Evolutionary conservation across 2,113 vertebrate species (phyloP), one percentile per base, ranked within the genome.

Genomic region (Rallus limicola): DNA sequence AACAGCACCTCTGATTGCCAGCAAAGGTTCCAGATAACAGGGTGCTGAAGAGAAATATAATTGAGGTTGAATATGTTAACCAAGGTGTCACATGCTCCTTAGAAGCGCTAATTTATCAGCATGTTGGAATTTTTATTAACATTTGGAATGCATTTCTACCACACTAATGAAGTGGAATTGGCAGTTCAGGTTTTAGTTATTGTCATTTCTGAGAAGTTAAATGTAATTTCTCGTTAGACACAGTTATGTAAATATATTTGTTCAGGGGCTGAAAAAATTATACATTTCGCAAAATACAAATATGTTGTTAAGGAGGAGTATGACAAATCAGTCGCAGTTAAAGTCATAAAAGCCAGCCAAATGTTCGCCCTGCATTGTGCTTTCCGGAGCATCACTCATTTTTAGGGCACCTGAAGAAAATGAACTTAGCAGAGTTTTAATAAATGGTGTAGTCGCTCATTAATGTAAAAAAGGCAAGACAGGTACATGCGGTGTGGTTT

Each of bases 21-120:
- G 99, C 98, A 99, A 99, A 99, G 99, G 98, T 99, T 99, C 98
- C 98, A 99, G 99, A 99, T 99, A 99, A 99, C 99, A 99, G 98
- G 98, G 98, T 98, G 98, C 99, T 99, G 99, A 99, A 99, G 99
- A 99, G 99, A 99, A 99, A 99, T 99, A 99, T 99, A 99, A 99
- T 99, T 99, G 99, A 99, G 99, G 99, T 99, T 99, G 99, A 99
- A 99, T 99, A 99, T 99, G 99, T 99, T 99, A 99, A 99, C 98
- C 98, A 99, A 99, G 98, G 99, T 99, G 99, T 99, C 99, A 99
- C 99, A 98, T 97, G 98, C 98, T 98, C 98, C 98, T 99, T 98
- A 98, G 98, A 98, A 98, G 98, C 98, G 98, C 98, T 99, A 99
- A 99, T 99, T 99, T 99, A 99, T 98, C 98, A 98, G 98, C 98